These are phyloP conservation scores for Orius insidiosus DNA, from an alignment of 1,140 invertebrate species.

Conservation along the genomic window DNA sequence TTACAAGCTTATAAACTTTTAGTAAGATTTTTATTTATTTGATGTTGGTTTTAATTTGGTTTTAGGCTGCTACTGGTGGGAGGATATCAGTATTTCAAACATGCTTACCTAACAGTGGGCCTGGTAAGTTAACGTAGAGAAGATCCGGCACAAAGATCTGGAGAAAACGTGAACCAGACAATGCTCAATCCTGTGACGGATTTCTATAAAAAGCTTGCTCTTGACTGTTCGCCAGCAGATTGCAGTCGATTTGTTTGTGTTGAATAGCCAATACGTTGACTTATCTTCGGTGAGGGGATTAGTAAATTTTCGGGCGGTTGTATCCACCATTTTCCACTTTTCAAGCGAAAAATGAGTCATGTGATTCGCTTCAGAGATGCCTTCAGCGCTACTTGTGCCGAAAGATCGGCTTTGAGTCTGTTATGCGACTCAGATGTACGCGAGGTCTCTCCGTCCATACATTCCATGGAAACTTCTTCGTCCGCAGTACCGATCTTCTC, in stretches of 20 bases:
- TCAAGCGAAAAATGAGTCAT: constrained; percentile 55
- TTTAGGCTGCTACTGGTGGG: constrained; percentile 76
- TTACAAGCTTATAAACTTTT: constrained; percentile 85
- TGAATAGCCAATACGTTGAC: constrained; percentile 88
- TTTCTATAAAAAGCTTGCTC: constrained; percentile 91
- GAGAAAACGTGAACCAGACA: constrained; percentile 56
- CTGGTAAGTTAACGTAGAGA: constrained; percentile 74
- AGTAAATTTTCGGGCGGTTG: constrained; percentile 91
- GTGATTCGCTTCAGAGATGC: constrained; percentile 58
- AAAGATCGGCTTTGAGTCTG: constrained; percentile 97
- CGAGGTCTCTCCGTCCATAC: constrained; percentile 86
- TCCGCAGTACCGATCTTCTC: constrained; percentile 89
- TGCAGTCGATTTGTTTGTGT: constrained; percentile 85
- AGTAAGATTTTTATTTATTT: too few relatives aligned
- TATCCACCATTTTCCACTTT: constrained; percentile 83
- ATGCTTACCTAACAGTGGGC: constrained; percentile 77
- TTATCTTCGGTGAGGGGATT: constrained; percentile 82
- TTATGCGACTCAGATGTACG: constrained; percentile 92
- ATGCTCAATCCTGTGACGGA: constrained; percentile 85
- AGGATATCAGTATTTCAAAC: constrained; percentile 87
- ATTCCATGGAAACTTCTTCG: constrained; percentile 99
- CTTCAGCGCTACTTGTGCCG: constrained; percentile 81
- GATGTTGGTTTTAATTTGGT: too few relatives aligned
- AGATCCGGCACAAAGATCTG: constrained; percentile 65
- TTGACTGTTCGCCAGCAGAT: constrained; percentile 96